Base-by-base conservation (phyloP, 2,113 vertebrate species). In the Platichthys stellatus region DNA sequence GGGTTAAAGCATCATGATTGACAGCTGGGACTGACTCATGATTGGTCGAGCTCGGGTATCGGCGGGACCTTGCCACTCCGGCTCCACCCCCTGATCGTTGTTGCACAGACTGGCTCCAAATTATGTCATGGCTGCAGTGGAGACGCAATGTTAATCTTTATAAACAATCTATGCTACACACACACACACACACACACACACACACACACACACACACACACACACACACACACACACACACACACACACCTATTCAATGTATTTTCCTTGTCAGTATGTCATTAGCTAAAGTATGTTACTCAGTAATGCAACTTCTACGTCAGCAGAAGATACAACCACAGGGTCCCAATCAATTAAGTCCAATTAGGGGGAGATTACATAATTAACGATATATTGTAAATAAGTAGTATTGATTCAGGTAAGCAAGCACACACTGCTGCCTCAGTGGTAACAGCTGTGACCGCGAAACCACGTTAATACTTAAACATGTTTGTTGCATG, bases 321-420 rank as follows among this genome's bases (percentile, higher is more conserved):
- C 40, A 64, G 43, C 38, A 51, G 47, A 43, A 28, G 6, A 69
- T 24, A 47, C 38, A 28, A 53, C 40, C 62, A 60, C 28, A 54
- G 51, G 53, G 23, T 14, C 43, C 63, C 12, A 68, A 62, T 78
- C 71, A 75, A 71, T 82, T 76, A 63, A 40, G 54, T 5, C 47
- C 53, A 84, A 67, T 70, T 63, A 69, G 17, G 69, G n/a, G 61
- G 31, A 20, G 15, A 79, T 61, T 26, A 45, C 2, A 75, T 78
- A 68, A 77, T 82, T 82, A 72, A 76, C 66, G 56, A 62, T 28
- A 31, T 24, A 8, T 60, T 74, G 6, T 71, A 70, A 67, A 58
- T 69, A 61, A 68, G 49, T 53, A 47, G 61, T 69, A 78, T 83
- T 89, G 81, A 84, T 87, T 73, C 24, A 58, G 65, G 60, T n/a